A percentile compares a stretch with the other conserved stretches of the same genome.
Conservation (phyloP, 2,113 vertebrate genomes). For the Bubo bubo region DNA sequence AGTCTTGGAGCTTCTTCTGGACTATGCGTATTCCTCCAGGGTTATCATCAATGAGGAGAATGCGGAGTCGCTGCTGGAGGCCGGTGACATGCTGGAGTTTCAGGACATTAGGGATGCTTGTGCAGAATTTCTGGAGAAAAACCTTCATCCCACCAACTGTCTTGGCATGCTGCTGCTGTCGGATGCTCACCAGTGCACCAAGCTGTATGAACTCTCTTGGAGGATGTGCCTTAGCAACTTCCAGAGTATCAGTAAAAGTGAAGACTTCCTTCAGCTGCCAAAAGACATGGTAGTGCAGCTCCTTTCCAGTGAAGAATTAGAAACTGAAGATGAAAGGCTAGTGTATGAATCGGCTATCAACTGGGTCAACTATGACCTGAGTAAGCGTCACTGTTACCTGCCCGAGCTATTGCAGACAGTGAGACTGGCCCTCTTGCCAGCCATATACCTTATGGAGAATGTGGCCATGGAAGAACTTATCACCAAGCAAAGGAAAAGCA, state of each 20-base stretch:
- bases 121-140: slow-evolving; percentile 85
- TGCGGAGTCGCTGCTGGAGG: slow-evolving; percentile 80
- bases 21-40: slow-evolving; percentile 83
- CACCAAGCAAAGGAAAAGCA: slow-evolving; percentile 83
- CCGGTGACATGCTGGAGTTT: slow-evolving; percentile 84
- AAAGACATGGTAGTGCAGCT: slow-evolving; percentile 85
- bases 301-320: slow-evolving; percentile 82
- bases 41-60: slow-evolving; percentile 86
- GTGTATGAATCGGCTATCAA: slow-evolving; percentile 83
- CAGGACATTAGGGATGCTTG: slow-evolving; percentile 84
- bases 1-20: slow-evolving; percentile 82
- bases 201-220: slow-evolving; percentile 83
- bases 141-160: slow-evolving; percentile 84
- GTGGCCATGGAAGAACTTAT: slow-evolving; percentile 85
- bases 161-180: slow-evolving; percentile 84
- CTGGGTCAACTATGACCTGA: slow-evolving; percentile 83
- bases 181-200: slow-evolving; percentile 83
- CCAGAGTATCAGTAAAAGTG: slow-evolving; percentile 80
- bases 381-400: slow-evolving; percentile 79
- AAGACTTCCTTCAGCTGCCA: slow-evolving; percentile 83
- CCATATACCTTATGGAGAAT: slow-evolving; percentile 86
- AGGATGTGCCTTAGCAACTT: slow-evolving; percentile 86
- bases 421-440: slow-evolving; percentile 81
- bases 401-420: slow-evolving; percentile 81
- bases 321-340: slow-evolving; percentile 82